Evolutionary conservation across 2,888 invertebrate species (phyloP).

Genomic region (Choreutis nemorana): DNA sequence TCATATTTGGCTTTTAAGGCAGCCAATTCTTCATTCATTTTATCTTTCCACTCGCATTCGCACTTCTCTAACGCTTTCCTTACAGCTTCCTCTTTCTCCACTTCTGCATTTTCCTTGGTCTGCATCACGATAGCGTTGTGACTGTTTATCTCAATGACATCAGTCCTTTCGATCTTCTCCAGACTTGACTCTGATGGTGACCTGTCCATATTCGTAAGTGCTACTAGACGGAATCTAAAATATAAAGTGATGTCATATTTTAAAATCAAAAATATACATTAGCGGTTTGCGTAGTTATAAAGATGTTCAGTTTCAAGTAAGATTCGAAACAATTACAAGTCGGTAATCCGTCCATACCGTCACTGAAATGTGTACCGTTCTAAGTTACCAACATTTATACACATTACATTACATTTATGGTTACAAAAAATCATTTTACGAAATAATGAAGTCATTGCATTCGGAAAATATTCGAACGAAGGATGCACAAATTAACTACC

Average conservation of each 20-base stretch:
- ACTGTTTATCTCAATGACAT: conserved; percentile 68
- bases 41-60: conserved; percentile 49
- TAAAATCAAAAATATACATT: too few species aligned
- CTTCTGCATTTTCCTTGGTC: conserved; percentile 71
- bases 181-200: conserved; percentile 81
- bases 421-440: too few species aligned
- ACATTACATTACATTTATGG: too few species aligned
- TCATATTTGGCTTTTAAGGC: conserved; percentile 51
- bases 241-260: too few species aligned
- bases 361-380: too few species aligned
- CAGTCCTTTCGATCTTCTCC: conserved; percentile 76
- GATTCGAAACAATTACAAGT: too few species aligned
- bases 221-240: conserved; percentile 74
- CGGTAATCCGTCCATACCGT: too few species aligned
- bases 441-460: too few species aligned
- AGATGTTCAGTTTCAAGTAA: too few species aligned
- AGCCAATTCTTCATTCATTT: conserved; percentile 40
- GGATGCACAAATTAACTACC: neutral
- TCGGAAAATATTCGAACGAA: conserved; percentile 1
- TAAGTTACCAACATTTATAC: too few species aligned
- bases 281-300: too few species aligned
- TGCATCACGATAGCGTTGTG: conserved; percentile 74
- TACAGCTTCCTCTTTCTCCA: conserved; percentile 64
- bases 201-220: conserved; percentile 75
- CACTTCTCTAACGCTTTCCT: conserved; percentile 63